Percentiles rank a stretch among this genome's conserved stretches.
Evolutionary conservation across 1,140 invertebrate species (phyloP).

Genomic region (Nephila pilipes): DNA sequence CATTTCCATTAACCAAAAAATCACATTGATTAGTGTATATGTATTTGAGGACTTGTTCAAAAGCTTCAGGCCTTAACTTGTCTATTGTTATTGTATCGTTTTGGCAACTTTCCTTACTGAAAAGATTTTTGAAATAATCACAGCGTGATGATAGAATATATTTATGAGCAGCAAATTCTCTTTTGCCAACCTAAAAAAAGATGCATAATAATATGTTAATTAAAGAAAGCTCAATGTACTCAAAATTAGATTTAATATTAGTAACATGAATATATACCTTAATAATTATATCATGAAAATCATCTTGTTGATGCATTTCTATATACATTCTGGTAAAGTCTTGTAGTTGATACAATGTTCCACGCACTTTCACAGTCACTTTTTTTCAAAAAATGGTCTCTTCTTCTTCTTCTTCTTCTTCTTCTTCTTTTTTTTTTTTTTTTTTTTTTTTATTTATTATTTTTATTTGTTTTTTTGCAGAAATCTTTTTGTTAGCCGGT

Average conservation of each 20-base stretch:
- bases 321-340: slow-evolving; percentile 84
- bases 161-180: slow-evolving; percentile 85
- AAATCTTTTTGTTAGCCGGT: too few species aligned
- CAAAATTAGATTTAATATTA: background rate
- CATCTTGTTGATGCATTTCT: slow-evolving; percentile 84
- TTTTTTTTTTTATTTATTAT: too few species aligned
- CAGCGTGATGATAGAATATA: slow-evolving; percentile 87
- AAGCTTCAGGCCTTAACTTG: slow-evolving; percentile 84
- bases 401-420: too few species aligned
- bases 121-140: slow-evolving; percentile 82
- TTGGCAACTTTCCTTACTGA: slow-evolving; percentile 45
- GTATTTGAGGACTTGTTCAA: slow-evolving; percentile 85
- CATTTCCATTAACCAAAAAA: slow-evolving; percentile 83
- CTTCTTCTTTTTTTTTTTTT: too few species aligned
- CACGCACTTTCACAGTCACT: too few species aligned
- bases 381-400: too few species aligned
- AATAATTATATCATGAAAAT: slow-evolving; percentile 87
- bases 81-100: slow-evolving; percentile 80
- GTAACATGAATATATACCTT: slow-evolving; percentile 80
- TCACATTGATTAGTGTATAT: slow-evolving; percentile 87
- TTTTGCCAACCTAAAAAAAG: slow-evolving; percentile 82
- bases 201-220: slow-evolving; percentile 39
- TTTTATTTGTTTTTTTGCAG: too few species aligned
- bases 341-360: too few species aligned
- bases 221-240: slow-evolving; percentile 76